phyloP scores from a whole-genome alignment of 1,140 invertebrate genomes.

The Micrasema longulum region DNA sequence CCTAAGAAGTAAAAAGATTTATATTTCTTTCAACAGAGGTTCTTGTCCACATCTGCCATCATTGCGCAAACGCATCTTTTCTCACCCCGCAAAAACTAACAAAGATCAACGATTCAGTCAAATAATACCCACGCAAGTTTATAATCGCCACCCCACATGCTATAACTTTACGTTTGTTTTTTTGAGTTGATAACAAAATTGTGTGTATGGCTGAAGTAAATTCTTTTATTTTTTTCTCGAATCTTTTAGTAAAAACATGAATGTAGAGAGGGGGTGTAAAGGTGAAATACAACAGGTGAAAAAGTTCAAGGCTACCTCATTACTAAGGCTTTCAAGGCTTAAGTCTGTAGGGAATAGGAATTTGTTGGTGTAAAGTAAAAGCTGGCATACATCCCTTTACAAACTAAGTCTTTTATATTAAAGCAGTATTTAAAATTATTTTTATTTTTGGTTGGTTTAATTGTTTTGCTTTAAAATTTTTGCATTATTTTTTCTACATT shows the following conservation, averaged over 20 bases:
- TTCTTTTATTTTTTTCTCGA: background rate
- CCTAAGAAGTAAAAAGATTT: no score
- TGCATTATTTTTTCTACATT: no score
- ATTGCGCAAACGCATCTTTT: no score
- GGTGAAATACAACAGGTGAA: slow-evolving; percentile 36
- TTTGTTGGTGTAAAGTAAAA: background rate
- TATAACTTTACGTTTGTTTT: background rate
- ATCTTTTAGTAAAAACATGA: background rate
- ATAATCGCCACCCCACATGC: background rate
- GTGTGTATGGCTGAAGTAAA: background rate
- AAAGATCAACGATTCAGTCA: background rate
- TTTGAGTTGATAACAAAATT: background rate
- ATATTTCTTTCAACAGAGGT: no score
- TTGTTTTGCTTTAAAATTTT: no score
- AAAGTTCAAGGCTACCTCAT: slow-evolving; percentile 35
- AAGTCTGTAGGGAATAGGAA: background rate
- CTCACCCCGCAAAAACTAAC: no score
- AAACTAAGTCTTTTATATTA: no score
- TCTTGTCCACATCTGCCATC: no score
- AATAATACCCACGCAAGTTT: no score
- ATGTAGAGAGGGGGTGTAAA: background rate
- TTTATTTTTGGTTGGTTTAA: no score
- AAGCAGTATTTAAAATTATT: no score
- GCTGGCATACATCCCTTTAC: background rate
- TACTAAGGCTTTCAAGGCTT: background rate